These are phyloP conservation scores for Chloroclysta siterata DNA, from an alignment of 2,888 invertebrate genomes.

Conservation along the genomic window DNA sequence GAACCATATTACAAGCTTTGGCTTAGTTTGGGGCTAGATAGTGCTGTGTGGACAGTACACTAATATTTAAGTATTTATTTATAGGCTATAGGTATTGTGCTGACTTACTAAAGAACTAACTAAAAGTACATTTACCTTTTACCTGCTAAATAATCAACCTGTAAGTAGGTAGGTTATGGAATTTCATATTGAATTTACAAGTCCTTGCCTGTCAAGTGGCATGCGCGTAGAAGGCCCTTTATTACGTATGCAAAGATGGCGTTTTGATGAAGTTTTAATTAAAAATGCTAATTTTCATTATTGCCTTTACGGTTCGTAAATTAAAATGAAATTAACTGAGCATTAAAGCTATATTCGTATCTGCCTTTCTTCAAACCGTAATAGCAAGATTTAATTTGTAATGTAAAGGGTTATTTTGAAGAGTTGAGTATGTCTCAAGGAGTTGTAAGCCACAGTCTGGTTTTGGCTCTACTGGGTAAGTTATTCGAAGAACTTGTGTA, in stretches of 20 bases:
- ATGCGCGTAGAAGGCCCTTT: neutral
- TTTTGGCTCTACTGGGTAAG: slow-evolving; percentile 11
- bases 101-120: no score
- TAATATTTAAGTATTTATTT: no score
- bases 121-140: no score
- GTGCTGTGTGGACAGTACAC: no score
- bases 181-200: no score
- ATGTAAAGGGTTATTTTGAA: neutral
- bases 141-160: no score
- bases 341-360: slow-evolving; percentile 1
- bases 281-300: slow-evolving; percentile 25
- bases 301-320: slow-evolving; percentile 20
- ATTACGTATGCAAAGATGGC: neutral
- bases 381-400: slow-evolving; percentile 1
- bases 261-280: slow-evolving; percentile 19
- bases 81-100: no score
- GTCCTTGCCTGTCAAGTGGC: neutral
- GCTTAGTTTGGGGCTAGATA: no score
- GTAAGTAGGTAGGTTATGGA: no score
- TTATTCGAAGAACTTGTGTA: neutral
- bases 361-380: neutral
- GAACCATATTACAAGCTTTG: no score
- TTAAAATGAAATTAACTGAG: slow-evolving; percentile 21
- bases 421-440: slow-evolving; percentile 18
- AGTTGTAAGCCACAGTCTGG: neutral